Base-by-base conservation (phyloP, 2,797 vertebrate species). In the Enteromius anoplus region DNA sequence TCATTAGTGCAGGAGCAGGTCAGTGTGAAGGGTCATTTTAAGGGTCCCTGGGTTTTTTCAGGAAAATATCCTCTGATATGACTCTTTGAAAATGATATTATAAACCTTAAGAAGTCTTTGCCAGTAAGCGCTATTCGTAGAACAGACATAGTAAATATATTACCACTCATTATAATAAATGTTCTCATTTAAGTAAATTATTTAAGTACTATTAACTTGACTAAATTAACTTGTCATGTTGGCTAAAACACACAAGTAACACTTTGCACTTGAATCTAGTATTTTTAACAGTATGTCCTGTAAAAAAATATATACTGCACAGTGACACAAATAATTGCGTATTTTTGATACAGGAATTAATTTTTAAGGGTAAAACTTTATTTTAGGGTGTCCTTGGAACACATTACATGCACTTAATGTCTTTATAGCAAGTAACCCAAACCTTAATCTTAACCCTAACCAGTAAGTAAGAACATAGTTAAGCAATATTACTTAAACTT, bases 1-100 rank as follows among this genome's bases (percentile, higher is more conserved):
- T 37, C 14, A 73, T 14, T 58, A 58, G 34, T n/a, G 32, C n/a
- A 6, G 42, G 23, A 19, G 12, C 17, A 55, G 80, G 70, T 82
- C 70, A 75, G 3, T 65, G 70, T 65, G 34, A 82, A 66, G 34
- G 60, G 71, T 75, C 60, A 73, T 73, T 75, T 65, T 75, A 65
- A 65, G 60, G 45, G 60, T 81, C 42, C 73, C 8, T 81, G 69
- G 10, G 26, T 37, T 49, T 80, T 58, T 53, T 65, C 40, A 53
- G 45, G 34, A 75, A 66, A n/a, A 75, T 42, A 37, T 37, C 29
- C 42, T 73, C 11, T 65, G n/a, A 70, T 75, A 65, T 66, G 47
- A 49, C 19, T 62, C 10, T 49, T 72, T 81, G 55, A 32, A 72
- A 62, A 21, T n/a, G 26, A 81, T 72, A 62, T 72, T 53, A 79